These are phyloP conservation scores for Vulpes ferrilata DNA, from an alignment of 2,113 vertebrate species.

Conservation along the genomic window DNA sequence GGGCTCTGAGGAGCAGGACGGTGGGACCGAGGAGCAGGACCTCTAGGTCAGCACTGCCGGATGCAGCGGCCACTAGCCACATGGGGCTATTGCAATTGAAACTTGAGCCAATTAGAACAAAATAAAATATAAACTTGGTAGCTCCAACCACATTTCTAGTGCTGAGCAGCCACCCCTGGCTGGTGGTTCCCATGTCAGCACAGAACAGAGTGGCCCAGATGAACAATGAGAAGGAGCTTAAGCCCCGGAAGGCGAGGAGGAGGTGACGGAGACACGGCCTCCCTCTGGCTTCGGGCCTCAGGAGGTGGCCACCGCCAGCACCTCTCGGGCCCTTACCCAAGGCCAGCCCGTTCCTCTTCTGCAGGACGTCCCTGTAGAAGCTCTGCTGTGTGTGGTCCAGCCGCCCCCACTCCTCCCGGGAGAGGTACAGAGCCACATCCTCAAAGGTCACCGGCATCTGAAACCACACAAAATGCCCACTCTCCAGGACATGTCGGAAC, in stretches of 20 bases:
- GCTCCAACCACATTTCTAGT: background rate
- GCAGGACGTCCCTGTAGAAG: conserved; percentile 62
- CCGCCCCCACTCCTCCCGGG: conserved; percentile 78
- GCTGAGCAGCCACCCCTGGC: background rate
- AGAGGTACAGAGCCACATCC: conserved; percentile 81
- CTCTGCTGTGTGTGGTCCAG: conserved; percentile 72
- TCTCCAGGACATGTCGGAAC: background rate
- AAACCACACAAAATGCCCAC: background rate
- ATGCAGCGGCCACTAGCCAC: background rate
- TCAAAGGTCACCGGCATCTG: conserved; percentile 84
- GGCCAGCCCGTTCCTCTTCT: conserved; percentile 55
- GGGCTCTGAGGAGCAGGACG: background rate
- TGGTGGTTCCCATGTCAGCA: background rate
- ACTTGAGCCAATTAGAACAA: background rate
- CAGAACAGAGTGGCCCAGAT: background rate
- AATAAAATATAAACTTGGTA: background rate
- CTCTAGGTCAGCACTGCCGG: background rate
- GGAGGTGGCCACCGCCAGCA: background rate
- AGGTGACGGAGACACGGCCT: background rate
- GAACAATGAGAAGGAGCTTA: background rate
- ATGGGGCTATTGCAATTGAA: background rate
- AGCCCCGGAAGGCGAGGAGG: background rate
- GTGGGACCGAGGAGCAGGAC: background rate
- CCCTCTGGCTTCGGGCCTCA: background rate
- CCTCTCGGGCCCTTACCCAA: conserved; percentile 56